These are phyloP conservation scores for Stegodyphus mimosarum DNA, from an alignment of 1,140 invertebrate genomes.

Conservation along the genomic window DNA sequence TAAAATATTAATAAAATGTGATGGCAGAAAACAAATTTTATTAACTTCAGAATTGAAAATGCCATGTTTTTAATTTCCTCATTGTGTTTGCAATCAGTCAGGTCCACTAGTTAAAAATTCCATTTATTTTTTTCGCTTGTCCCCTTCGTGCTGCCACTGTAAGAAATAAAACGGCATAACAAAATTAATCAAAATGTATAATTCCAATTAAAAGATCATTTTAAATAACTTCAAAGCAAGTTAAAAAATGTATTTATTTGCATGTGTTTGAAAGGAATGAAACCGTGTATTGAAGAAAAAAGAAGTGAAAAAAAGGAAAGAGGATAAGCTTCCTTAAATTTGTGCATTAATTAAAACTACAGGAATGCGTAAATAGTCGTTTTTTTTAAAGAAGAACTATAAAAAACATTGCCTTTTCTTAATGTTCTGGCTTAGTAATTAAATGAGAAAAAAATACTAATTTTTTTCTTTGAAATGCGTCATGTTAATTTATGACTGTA, in stretches of 20 bases:
- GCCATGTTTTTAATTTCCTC: constrained; percentile 2
- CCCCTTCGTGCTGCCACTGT: background rate
- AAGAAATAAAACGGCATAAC: background rate
- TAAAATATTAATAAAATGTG: too few species aligned
- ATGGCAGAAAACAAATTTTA: background rate
- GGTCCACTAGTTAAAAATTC: constrained; percentile 10
- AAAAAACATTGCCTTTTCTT: too few species aligned
- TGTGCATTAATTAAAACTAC: constrained; percentile 34
- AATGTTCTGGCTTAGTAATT: too few species aligned
- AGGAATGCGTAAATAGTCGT: constrained; percentile 1
- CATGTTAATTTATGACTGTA: too few species aligned
- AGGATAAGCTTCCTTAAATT: constrained; percentile 17
- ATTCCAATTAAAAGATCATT: constrained; percentile 40
- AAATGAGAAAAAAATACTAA: too few species aligned
- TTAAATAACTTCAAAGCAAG: constrained; percentile 12
- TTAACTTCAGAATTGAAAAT: background rate
- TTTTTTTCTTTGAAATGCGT: too few species aligned
- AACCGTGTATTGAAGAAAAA: background rate
- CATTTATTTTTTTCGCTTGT: constrained; percentile 15
- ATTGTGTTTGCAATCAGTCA: constrained; percentile 21
- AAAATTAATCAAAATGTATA: constrained; percentile 15
- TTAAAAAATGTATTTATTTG: constrained; percentile 19
- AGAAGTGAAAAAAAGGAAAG: background rate
- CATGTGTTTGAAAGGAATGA: constrained; percentile 5
- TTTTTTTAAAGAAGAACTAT: background rate